These are phyloP conservation scores for Antechinus flavipes DNA, from an alignment of 2,113 vertebrate genomes.

Conservation along the genomic window DNA sequence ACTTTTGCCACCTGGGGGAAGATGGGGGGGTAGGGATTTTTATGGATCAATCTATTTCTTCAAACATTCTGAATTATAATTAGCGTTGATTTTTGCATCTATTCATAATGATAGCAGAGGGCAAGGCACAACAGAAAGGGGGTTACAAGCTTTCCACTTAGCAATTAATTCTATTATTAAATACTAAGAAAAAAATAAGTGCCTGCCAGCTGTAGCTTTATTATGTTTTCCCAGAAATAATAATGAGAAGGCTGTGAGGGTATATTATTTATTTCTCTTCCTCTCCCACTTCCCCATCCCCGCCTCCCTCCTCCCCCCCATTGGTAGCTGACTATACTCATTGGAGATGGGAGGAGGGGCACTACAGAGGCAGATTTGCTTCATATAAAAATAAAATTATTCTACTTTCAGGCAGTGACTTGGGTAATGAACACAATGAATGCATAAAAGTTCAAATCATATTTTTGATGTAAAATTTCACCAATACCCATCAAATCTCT, in stretches of 20 bases:
- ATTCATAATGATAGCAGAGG: slow-evolving; percentile 85
- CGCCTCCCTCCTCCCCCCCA: slow-evolving; percentile 40
- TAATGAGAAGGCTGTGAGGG: slow-evolving; percentile 84
- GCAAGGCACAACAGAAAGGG: slow-evolving; percentile 81
- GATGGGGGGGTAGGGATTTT: slow-evolving; percentile 36
- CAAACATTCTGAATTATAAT: slow-evolving; percentile 84
- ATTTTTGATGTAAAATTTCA: background rate
- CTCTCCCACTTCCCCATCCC: slow-evolving; percentile 62
- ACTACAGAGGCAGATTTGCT: background rate
- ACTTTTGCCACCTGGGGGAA: slow-evolving; percentile 22
- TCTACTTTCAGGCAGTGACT: background rate
- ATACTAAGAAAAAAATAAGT: slow-evolving; percentile 86
- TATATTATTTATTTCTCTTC: slow-evolving; percentile 77
- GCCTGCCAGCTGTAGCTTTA: slow-evolving; percentile 89
- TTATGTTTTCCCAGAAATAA: slow-evolving; percentile 88
- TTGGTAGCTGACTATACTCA: slow-evolving; percentile 1
- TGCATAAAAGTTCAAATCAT: background rate
- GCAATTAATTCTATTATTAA: slow-evolving; percentile 90
- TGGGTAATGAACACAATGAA: background rate
- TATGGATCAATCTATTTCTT: slow-evolving; percentile 76
- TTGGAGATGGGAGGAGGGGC: background rate
- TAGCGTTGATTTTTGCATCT: slow-evolving; percentile 84
- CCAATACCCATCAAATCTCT: background rate
- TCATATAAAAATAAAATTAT: background rate
- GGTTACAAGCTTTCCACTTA: slow-evolving; percentile 85